These are phyloP conservation scores for Cygnus olor DNA, from an alignment of 2,797 vertebrate genomes.

Conservation along the genomic window DNA sequence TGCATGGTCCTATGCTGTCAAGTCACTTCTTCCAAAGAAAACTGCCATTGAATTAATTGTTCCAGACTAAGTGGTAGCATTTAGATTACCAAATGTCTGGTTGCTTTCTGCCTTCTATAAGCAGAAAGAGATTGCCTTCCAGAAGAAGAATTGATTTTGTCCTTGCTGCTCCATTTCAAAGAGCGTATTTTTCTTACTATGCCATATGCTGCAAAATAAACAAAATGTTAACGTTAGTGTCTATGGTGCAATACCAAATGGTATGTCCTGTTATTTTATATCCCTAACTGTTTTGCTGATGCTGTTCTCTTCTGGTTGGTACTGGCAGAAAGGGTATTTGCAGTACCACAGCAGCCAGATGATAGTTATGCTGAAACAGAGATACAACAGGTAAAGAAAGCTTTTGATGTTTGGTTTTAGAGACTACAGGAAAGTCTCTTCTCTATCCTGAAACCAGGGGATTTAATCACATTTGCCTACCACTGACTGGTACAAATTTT, in stretches of 20 bases:
- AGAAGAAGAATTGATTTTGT: neutral
- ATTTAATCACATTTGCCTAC: neutral
- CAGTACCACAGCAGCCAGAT: neutral
- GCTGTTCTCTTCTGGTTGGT: neutral
- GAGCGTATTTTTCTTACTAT: neutral
- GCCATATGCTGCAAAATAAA: neutral
- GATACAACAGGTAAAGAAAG: neutral
- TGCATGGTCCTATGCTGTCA: neutral
- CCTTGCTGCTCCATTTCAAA: neutral
- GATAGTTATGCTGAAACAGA: neutral
- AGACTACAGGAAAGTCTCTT: neutral
- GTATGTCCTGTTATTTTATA: neutral
- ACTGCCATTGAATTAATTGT: neutral
- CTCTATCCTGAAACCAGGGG: neutral
- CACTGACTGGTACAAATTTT: neutral
- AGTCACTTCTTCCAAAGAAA: neutral
- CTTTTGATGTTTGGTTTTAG: neutral
- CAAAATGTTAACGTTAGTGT: neutral
- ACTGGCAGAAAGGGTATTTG: neutral
- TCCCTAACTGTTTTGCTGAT: neutral
- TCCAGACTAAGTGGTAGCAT: neutral
- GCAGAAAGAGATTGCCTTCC: neutral
- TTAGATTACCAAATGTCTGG: neutral
- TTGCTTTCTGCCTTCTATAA: neutral
- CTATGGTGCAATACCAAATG: neutral